phyloP scores from a whole-genome alignment of 2,113 vertebrate genomes.

The Sceloporus tristichus region DNA sequence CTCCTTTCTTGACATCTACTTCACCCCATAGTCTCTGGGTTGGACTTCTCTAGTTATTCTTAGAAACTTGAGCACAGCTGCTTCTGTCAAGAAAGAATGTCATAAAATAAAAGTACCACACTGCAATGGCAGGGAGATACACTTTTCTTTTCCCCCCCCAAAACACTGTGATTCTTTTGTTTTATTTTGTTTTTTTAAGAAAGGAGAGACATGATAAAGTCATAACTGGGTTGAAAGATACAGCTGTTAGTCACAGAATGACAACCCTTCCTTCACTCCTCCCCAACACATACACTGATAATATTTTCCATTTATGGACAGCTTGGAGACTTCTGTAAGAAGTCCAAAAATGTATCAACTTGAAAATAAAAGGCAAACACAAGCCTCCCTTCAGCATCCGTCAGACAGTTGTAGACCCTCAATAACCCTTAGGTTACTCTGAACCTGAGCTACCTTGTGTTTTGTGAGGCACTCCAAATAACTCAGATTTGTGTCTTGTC shows the following conservation, averaged over 20 bases:
- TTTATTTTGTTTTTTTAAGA: not conserved
- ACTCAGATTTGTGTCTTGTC: not conserved
- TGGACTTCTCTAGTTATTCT: not conserved
- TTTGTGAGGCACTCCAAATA: too few relatives aligned
- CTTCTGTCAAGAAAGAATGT: too few relatives aligned
- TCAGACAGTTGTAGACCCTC: not conserved
- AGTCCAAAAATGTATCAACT: not conserved
- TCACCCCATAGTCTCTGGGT: too few relatives aligned
- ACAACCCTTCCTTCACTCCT: not conserved
- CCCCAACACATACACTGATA: too few relatives aligned
- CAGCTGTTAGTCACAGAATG: not conserved
- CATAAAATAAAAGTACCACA: too few relatives aligned
- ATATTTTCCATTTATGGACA: not conserved
- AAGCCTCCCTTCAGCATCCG: not conserved
- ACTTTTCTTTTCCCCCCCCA: not conserved
- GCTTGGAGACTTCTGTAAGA: not conserved
- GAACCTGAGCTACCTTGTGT: too few relatives aligned
- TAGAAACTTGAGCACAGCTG: not conserved
- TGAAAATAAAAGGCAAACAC: not conserved
- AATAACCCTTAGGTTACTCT: too few relatives aligned
- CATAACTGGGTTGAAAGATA: not conserved
- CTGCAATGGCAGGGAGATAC: too few relatives aligned
- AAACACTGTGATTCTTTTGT: not conserved
- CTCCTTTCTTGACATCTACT: too few relatives aligned
- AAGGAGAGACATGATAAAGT: not conserved